These are phyloP conservation scores for Molorchus minor DNA, from an alignment of 2,888 invertebrate genomes.

Conservation along the genomic window DNA sequence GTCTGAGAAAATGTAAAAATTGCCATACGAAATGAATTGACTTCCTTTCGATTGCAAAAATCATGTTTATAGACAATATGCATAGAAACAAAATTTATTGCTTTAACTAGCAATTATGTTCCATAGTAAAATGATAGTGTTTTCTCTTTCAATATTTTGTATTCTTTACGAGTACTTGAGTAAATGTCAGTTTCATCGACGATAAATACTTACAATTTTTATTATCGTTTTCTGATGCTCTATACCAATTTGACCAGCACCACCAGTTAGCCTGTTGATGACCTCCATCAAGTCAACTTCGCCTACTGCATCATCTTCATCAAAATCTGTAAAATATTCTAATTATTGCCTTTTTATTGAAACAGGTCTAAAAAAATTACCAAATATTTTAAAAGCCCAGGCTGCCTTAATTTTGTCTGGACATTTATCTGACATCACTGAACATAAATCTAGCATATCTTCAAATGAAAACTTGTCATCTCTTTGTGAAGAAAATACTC, in stretches of 20 bases:
- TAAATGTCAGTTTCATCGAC: too few species aligned
- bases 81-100: too few species aligned
- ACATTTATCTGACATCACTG: slow-evolving; percentile 77
- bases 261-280: slow-evolving; percentile 65
- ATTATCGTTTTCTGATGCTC: slow-evolving; percentile 66
- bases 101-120: too few species aligned
- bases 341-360: slow-evolving; percentile 49
- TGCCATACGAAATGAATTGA: too few species aligned
- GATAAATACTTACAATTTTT: slow-evolving; percentile 67
- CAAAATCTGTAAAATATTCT: slow-evolving; percentile 65
- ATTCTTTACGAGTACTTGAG: too few species aligned
- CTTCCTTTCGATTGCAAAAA: too few species aligned
- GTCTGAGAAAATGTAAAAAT: slow-evolving; percentile 4
- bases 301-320: slow-evolving; percentile 70
- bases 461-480: slow-evolving; percentile 79
- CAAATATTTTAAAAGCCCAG: slow-evolving; percentile 82
- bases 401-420: slow-evolving; percentile 76
- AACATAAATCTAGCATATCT: slow-evolving; percentile 80
- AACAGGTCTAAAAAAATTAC: too few species aligned
- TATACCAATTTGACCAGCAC: slow-evolving; percentile 55
- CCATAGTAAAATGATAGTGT: too few species aligned
- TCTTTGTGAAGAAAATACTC: slow-evolving; percentile 76
- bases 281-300: slow-evolving; percentile 66
- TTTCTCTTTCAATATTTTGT: too few species aligned
- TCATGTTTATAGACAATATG: too few species aligned